A percentile compares a stretch with the other conserved stretches of the same genome.
Evolutionary conservation across 2,113 vertebrate genomes (phyloP).

Genomic region (Cygnus atratus): DNA sequence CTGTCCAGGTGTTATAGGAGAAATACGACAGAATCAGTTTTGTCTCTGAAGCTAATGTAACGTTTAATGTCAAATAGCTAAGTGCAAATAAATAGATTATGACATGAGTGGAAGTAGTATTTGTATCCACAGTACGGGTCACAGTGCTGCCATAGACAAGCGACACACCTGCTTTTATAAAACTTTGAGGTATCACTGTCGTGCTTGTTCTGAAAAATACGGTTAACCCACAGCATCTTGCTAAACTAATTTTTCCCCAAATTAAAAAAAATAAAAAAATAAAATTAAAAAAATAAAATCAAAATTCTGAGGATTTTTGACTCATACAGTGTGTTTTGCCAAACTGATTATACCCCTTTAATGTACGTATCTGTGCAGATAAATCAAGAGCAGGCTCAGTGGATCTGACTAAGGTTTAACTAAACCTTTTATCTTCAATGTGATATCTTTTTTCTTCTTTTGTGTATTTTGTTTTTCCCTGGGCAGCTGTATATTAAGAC

Average conservation of each 20-base stretch:
- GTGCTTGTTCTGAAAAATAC: neutral
- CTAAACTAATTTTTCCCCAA: neutral
- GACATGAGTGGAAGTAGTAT: neutral
- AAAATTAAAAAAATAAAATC: neutral
- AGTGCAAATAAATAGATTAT: neutral
- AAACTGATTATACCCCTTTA: neutral
- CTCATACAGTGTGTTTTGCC: neutral
- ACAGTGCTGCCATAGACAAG: neutral
- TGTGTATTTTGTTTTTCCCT: neutral
- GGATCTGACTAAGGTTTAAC: neutral
- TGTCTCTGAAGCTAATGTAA: neutral
- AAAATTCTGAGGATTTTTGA: neutral
- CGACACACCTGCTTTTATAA: accelerated
- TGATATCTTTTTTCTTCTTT: neutral
- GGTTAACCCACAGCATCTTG: neutral
- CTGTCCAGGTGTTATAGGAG: neutral
- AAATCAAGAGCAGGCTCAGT: neutral
- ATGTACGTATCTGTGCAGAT: neutral
- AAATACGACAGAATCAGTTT: neutral
- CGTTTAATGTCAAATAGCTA: neutral
- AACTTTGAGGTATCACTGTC: neutral
- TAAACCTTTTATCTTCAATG: neutral
- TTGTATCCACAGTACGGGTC: neutral
- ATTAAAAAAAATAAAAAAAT: neutral
- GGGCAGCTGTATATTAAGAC: neutral